phyloP scores from a whole-genome alignment of 2,888 invertebrate genomes.

The Catocala nupta region DNA sequence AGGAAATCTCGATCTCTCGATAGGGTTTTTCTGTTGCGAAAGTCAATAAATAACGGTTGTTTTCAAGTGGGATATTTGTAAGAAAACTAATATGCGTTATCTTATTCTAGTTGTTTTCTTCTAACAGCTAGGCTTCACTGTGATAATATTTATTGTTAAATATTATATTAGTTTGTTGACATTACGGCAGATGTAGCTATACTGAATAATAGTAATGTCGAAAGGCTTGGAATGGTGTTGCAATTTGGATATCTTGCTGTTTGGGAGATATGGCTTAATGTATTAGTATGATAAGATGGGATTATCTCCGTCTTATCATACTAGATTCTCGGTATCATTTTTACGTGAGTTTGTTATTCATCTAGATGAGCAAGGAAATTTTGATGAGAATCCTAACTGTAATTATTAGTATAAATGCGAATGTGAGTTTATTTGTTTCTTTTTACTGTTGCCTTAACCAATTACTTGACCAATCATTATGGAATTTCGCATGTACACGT shows the following conservation, averaged over 20 bases:
- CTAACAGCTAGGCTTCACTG: neutral
- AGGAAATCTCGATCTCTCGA: slow-evolving; percentile 50
- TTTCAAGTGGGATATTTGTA: slow-evolving; percentile 15
- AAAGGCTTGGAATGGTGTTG: neutral
- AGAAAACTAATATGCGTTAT: neutral
- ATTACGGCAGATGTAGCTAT: neutral
- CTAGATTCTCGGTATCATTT: too few species aligned
- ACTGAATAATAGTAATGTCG: neutral
- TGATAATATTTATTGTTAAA: neutral
- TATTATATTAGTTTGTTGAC: slow-evolving; percentile 3
- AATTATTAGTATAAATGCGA: too few species aligned
- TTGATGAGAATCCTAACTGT: too few species aligned
- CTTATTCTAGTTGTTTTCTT: neutral
- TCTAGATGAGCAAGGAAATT: too few species aligned
- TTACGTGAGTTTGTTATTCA: too few species aligned
- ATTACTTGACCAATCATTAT: too few species aligned
- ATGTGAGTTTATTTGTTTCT: too few species aligned
- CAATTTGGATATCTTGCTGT: neutral
- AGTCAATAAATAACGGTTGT: slow-evolving; percentile 24
- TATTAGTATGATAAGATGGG: neutral
- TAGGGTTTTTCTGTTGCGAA: slow-evolving; percentile 57
- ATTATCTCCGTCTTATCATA: too few species aligned
- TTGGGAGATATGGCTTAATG: neutral
- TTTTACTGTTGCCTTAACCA: too few species aligned
- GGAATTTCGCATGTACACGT: too few species aligned